A percentile compares a stretch with the other conserved stretches of the same genome.
phyloP scores from a whole-genome alignment of 2,888 invertebrate genomes.

The Phania funesta region DNA sequence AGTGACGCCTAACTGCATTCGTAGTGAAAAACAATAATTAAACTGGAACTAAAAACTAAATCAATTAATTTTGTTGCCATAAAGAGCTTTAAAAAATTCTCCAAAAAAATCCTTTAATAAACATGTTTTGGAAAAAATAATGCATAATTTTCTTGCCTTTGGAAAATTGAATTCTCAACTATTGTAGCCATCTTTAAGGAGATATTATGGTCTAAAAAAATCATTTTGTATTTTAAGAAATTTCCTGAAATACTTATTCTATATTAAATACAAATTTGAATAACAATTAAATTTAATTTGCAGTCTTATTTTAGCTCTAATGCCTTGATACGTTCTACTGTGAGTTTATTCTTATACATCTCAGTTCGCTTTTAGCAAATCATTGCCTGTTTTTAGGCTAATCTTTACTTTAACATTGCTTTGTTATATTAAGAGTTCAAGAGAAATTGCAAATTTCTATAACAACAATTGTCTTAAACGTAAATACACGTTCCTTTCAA shows the following conservation, averaged over 20 bases:
- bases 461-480: constrained; percentile 39
- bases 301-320: not conserved
- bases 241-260: not conserved
- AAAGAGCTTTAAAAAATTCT: not conserved
- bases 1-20: constrained; percentile 36
- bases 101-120: not conserved
- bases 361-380: constrained; percentile 15
- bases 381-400: constrained; percentile 38
- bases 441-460: constrained; percentile 18
- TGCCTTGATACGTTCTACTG: not conserved
- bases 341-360: not conserved
- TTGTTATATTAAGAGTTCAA: not conserved
- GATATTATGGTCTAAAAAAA: not conserved
- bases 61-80: too few species aligned
- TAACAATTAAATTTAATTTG: constrained; percentile 41
- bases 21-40: constrained; percentile 13
- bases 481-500: not conserved
- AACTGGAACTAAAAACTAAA: not conserved
- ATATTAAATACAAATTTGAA: constrained; percentile 18
- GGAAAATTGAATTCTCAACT: not conserved
- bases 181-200: not conserved
- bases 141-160: not conserved
- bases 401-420: constrained; percentile 32
- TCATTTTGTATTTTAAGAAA: not conserved
- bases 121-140: not conserved